phyloP scores from a whole-genome alignment of 2,113 vertebrate species.

The Ploceus nigricollis region DNA sequence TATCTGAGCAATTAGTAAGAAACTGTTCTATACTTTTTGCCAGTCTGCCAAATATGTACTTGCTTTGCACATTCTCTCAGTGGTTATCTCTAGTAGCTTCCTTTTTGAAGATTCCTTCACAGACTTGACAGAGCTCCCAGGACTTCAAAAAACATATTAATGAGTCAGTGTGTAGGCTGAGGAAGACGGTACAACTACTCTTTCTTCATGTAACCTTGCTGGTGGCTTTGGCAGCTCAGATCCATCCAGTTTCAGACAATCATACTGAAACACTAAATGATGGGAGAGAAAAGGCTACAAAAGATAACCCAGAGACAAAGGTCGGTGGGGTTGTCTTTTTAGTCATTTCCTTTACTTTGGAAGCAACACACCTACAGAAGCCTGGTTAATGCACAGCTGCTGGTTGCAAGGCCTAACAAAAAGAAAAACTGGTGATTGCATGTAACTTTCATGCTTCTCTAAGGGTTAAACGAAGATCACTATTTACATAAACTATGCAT shows the following conservation, averaged over 20 bases:
- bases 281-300: not conserved
- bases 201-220: not conserved
- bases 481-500: not conserved
- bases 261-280: conserved; percentile 9
- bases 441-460: not conserved
- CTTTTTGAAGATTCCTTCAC: conserved; percentile 13
- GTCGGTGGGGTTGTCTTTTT: not conserved
- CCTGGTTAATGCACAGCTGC: not conserved
- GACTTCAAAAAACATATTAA: not conserved
- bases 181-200: not conserved
- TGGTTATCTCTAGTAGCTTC: not conserved
- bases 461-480: not conserved
- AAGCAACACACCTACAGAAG: not conserved
- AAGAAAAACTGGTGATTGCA: not conserved
- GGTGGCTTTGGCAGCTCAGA: not conserved
- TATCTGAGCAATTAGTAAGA: not conserved
- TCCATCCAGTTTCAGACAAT: conserved; percentile 4
- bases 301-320: not conserved
- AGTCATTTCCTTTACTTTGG: conserved; percentile 25
- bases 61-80: not conserved
- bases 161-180: conserved; percentile 26
- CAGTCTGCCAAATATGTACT: not conserved
- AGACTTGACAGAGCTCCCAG: not conserved
- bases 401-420: not conserved
- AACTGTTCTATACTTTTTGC: not conserved